These are phyloP conservation scores for Drosophila parabipectinata DNA, from an alignment of 1,140 invertebrate genomes.

Conservation along the genomic window DNA sequence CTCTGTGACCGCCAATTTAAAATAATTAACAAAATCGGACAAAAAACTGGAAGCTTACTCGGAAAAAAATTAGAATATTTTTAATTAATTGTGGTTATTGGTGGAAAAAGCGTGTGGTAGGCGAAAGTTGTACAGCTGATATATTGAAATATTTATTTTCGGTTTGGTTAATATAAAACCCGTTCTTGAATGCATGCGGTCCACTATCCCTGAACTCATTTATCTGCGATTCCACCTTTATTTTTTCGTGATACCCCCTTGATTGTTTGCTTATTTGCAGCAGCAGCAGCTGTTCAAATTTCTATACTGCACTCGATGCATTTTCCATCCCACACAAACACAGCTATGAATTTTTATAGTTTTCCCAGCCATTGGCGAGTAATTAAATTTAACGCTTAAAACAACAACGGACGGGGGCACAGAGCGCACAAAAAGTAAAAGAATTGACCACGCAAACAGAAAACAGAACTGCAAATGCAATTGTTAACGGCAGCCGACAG, in stretches of 20 bases:
- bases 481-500: constrained; percentile 65
- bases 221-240: background rate
- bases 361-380: constrained; percentile 62
- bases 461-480: constrained; percentile 66
- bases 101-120: background rate
- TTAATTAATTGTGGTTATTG: constrained; percentile 29
- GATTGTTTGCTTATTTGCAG: constrained; percentile 48
- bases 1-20: constrained; percentile 4
- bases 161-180: constrained; percentile 35
- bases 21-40: constrained; percentile 10
- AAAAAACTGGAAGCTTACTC: background rate
- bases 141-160: constrained; percentile 23
- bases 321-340: constrained; percentile 19
- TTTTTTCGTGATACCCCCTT: constrained; percentile 25
- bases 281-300: constrained; percentile 70
- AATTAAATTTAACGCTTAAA: constrained; percentile 81
- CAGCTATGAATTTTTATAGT: constrained; percentile 48
- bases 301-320: constrained; percentile 31
- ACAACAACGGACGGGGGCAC: constrained; percentile 51
- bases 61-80: constrained; percentile 1
- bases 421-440: constrained; percentile 15
- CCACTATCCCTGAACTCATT: constrained; percentile 5
- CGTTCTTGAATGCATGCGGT: constrained; percentile 26
- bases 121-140: background rate
- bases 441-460: constrained; percentile 66